These are phyloP conservation scores for Actenoides hombroni DNA, from an alignment of 2,113 vertebrate genomes.

Conservation along the genomic window DNA sequence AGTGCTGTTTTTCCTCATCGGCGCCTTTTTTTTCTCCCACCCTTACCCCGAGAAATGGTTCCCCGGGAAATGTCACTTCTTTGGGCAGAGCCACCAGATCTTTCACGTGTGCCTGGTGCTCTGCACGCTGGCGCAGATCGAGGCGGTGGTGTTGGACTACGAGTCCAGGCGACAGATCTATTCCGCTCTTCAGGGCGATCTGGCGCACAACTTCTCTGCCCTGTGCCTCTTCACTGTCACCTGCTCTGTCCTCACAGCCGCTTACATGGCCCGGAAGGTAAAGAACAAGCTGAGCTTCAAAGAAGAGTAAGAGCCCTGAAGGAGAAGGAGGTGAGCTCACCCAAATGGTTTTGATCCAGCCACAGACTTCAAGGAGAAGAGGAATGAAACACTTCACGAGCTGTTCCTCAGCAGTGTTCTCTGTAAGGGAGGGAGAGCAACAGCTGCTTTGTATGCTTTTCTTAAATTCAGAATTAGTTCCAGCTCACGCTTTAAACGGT, in stretches of 20 bases:
- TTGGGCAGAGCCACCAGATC: conserved; percentile 94
- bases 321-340: background rate
- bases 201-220: conserved; percentile 82
- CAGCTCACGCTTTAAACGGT: background rate
- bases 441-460: background rate
- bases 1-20: conserved; percentile 88
- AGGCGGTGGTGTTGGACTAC: conserved; percentile 89
- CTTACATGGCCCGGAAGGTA: conserved; percentile 83
- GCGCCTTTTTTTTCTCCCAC: conserved; percentile 90
- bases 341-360: accelerated
- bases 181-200: conserved; percentile 80
- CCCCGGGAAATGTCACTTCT: conserved; percentile 87
- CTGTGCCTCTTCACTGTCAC: conserved; percentile 85
- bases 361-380: background rate
- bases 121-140: conserved; percentile 91
- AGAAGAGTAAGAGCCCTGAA: conserved; percentile 66
- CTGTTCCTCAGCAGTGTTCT: background rate
- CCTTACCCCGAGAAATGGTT: conserved; percentile 92
- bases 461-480: background rate
- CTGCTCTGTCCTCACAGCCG: conserved; percentile 85
- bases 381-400: accelerated
- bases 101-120: conserved; percentile 91
- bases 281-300: conserved; percentile 78
- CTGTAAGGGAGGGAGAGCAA: background rate
- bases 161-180: conserved; percentile 82